phyloP scores from a whole-genome alignment of 2,888 invertebrate genomes.

The Cheilosia soror region DNA sequence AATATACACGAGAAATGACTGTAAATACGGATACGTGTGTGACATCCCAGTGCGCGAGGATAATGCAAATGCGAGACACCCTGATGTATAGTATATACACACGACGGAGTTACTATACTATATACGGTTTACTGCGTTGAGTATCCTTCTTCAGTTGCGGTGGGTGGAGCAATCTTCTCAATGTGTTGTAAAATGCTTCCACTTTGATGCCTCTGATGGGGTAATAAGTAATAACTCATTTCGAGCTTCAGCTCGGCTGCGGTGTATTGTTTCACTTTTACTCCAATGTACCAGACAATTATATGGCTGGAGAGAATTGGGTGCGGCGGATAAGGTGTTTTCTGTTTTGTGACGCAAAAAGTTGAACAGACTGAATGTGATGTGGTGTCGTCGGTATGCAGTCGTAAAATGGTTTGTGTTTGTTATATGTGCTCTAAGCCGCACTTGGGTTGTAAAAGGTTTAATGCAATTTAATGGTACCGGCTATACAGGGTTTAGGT shows the following conservation, averaged over 20 bases:
- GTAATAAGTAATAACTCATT: constrained; percentile 73
- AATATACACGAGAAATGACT: constrained; percentile 13
- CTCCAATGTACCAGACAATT: constrained; percentile 48
- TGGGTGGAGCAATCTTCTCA: neutral
- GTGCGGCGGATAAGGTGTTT: constrained; percentile 29
- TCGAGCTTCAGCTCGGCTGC: constrained; percentile 23
- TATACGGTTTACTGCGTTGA: constrained; percentile 2
- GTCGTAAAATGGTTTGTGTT: constrained; percentile 68
- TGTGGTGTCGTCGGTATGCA: constrained; percentile 31
- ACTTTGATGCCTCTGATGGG: constrained; percentile 75
- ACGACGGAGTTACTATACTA: neutral
- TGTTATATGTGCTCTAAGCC: constrained; percentile 52
- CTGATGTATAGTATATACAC: neutral
- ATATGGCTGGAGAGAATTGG: constrained; percentile 25
- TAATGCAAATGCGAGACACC: constrained; percentile 41
- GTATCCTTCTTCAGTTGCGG: neutral
- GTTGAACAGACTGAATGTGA: constrained; percentile 29
- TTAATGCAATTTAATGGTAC: constrained; percentile 70
- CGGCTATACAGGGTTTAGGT: constrained; percentile 6
- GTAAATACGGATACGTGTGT: constrained; percentile 18
- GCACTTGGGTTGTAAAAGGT: constrained; percentile 58
- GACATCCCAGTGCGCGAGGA: constrained; percentile 27
- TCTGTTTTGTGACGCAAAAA: constrained; percentile 28
- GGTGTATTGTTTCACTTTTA: constrained; percentile 21
- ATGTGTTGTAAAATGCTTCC: constrained; percentile 69